A percentile compares a stretch with the other conserved stretches of the same genome.
Conservation (phyloP, 2,797 vertebrate species). For the Pipistrellus pygmaeus region DNA sequence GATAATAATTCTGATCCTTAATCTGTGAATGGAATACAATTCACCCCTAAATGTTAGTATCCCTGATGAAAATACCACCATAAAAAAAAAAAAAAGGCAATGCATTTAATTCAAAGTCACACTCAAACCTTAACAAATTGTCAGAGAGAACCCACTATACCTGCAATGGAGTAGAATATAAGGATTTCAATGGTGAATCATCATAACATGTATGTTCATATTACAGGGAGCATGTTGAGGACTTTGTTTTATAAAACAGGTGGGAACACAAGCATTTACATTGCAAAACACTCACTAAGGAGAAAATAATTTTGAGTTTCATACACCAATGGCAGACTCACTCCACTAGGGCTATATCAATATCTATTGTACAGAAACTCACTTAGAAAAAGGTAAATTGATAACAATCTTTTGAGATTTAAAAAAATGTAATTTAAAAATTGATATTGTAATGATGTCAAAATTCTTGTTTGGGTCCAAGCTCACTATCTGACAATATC, state of each 20-base stretch:
- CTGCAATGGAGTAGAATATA: not conserved
- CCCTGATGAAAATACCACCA: not conserved
- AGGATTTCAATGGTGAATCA: rapidly evolving
- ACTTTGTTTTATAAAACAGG: constrained; percentile 7
- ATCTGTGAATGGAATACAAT: constrained; percentile 41
- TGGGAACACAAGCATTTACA: not conserved
- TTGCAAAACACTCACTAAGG: not conserved
- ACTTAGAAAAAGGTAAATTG: not conserved
- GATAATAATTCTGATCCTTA: constrained; percentile 1
- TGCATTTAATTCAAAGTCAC: constrained; percentile 60
- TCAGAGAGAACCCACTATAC: not conserved
- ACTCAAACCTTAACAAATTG: not conserved
- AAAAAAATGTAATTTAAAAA: not conserved
- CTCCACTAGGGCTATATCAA: not conserved
- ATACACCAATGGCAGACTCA: not conserved
- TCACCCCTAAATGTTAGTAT: constrained; percentile 1
- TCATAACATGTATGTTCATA: not conserved
- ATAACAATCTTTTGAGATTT: not conserved
- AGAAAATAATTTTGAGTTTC: constrained; percentile 16
- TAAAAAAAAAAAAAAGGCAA: not conserved
- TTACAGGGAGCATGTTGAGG: not conserved
- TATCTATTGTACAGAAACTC: not conserved
- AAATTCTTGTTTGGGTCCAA: no score
- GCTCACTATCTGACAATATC: no score
- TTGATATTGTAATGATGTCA: not conserved